Base-by-base conservation (phyloP, 2,113 vertebrate species). In the Vicugna pacos region DNA sequence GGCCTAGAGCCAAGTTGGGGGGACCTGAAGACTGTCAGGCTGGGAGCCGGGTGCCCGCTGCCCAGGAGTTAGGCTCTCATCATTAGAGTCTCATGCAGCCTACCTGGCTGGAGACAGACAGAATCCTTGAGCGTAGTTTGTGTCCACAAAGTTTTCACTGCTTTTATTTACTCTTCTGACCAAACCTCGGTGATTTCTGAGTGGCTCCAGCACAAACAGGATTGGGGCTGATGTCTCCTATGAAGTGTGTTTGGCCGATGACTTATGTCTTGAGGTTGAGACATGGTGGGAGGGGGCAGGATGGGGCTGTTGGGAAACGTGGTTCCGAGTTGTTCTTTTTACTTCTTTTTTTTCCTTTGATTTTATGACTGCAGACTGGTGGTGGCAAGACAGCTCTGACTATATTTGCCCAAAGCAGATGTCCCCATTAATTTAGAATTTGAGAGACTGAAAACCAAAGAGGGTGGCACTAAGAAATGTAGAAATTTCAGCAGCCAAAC, bases 341-440 rank as follows among this genome's bases (percentile, higher is more conserved):
- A n/a, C 65, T 73, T 92, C 38, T 75, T 92, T 79, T 64, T 28
- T 46, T 89, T 88, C 24, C n/a, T 93, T 76, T 48, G 50, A 30
- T n/a, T 54, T 88, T 87, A 30, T 81, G 82, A 94, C 89, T 81
- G 72, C 77, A 81, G n/a, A 65, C 50, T 76, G 52, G 48, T 11
- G 30, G 80, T 84, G 46, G 60, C n/a, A 42, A 72, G 72, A 70
- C 58, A 76, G 48, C 65, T 88, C 77, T 91, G 92, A 58, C 86
- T 88, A 17, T 69, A 72, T 89, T 93, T 90, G 64, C 72, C 84
- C 38, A 58, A 87, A 96, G 94, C 96, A 96, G 88, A 94, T 93
- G 94, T 95, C 81, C 70, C 56, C 19, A 26, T 56, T 84, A 56
- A 85, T 86, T 84, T 75, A 73, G 72, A 35, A 72, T 48, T 85